These are phyloP conservation scores for Mongoloraphidia duomilia DNA, from an alignment of 2,888 invertebrate species.

Conservation along the genomic window DNA sequence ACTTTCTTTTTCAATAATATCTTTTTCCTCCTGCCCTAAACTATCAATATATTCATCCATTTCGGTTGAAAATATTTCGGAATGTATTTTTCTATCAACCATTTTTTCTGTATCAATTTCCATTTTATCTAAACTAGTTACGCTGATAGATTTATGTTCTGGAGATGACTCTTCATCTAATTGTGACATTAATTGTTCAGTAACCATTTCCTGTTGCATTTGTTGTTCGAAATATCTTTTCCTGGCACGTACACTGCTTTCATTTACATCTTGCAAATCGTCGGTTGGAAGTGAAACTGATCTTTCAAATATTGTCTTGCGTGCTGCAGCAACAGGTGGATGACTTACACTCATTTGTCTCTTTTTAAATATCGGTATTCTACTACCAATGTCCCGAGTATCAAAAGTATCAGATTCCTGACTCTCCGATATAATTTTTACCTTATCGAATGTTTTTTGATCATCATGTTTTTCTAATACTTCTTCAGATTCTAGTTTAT, in stretches of 20 bases:
- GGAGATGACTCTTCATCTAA: slow-evolving; percentile 33
- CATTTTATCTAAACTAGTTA: slow-evolving; percentile 5
- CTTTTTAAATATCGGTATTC: slow-evolving; percentile 29
- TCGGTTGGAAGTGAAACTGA: slow-evolving; percentile 35
- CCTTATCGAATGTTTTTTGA: too few relatives aligned
- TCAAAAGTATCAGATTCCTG: slow-evolving; percentile 26
- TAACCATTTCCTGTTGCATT: slow-evolving; percentile 42
- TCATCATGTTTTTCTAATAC: slow-evolving; percentile 19
- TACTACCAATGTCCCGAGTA: slow-evolving; percentile 28
- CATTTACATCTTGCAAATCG: slow-evolving; percentile 35
- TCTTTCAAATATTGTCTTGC: slow-evolving; percentile 31
- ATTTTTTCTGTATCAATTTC: too few relatives aligned
- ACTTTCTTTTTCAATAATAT: slow-evolving; percentile 13
- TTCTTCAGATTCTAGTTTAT: slow-evolving; percentile 29
- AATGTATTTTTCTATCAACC: too few relatives aligned
- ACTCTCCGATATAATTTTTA: slow-evolving; percentile 22
- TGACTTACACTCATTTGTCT: slow-evolving; percentile 30
- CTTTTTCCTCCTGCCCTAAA: too few relatives aligned
- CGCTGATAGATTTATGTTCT: slow-evolving; percentile 29
- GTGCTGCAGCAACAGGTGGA: slow-evolving; percentile 20
- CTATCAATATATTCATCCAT: too few relatives aligned
- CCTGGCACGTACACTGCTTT: slow-evolving; percentile 36
- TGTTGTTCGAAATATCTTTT: slow-evolving; percentile 45
- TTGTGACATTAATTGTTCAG: slow-evolving; percentile 33
- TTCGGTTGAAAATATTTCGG: too few relatives aligned